Evolutionary conservation across 2,797 vertebrate genomes (phyloP).

Genomic region (Enteromius mattozi): DNA sequence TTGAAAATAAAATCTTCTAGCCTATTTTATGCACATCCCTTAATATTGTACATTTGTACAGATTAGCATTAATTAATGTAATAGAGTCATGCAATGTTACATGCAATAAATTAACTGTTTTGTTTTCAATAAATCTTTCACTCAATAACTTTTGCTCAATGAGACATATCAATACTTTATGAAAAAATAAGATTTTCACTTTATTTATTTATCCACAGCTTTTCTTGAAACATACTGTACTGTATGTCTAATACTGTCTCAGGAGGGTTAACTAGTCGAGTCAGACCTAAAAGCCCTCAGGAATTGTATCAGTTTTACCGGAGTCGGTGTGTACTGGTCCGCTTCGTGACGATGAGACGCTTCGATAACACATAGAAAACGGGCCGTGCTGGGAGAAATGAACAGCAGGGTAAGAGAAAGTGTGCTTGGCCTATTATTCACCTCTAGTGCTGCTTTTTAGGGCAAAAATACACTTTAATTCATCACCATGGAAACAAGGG

Average conservation of each 20-base stretch:
- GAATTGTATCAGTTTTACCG: not conserved
- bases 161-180: too few species aligned
- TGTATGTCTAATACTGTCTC: not conserved
- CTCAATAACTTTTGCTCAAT: not conserved
- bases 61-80: not conserved
- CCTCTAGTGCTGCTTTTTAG: conserved; percentile 25
- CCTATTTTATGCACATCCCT: not conserved
- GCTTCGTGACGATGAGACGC: not conserved
- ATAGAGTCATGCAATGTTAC: not conserved
- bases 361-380: not conserved
- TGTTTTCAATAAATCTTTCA: not conserved
- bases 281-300: not conserved
- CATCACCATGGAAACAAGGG: conserved; percentile 51
- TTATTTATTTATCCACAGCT: not conserved
- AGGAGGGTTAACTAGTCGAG: not conserved
- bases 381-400: not conserved
- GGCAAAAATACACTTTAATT: conserved; percentile 37
- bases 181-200: too few species aligned
- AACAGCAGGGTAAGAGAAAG: not conserved
- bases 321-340: not conserved
- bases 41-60: not conserved
- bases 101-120: not conserved
- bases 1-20: too few species aligned
- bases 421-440: conserved; percentile 23
- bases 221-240: not conserved